Conservation (phyloP, 2,113 vertebrate species). For the Nerophis ophidion region DNA sequence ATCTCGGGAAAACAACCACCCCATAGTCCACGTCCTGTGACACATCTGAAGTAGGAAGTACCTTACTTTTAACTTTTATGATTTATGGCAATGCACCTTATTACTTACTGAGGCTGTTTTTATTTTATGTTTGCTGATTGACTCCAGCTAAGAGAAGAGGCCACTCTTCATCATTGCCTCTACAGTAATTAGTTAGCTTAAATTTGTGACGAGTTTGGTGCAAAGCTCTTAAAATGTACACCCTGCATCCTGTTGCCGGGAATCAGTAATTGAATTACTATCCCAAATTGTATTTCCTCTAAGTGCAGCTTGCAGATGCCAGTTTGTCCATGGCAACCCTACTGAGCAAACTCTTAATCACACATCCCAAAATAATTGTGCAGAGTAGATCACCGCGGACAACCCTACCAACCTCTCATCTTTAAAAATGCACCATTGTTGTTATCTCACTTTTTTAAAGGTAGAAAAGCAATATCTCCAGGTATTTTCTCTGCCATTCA, state of each 20-base stretch:
- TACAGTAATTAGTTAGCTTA: constrained; percentile 18
- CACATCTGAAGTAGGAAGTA: too few relatives aligned
- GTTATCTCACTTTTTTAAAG: neutral
- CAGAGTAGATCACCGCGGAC: constrained; percentile 39
- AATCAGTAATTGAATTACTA: constrained; percentile 51
- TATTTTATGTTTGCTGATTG: constrained; percentile 32
- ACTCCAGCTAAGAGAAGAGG: constrained; percentile 23
- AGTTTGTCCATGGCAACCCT: constrained; percentile 1
- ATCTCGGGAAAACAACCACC: too few relatives aligned
- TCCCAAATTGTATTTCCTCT: constrained; percentile 47
- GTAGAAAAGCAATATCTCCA: constrained; percentile 36
- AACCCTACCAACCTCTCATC: constrained; percentile 20
- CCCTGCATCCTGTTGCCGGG: constrained; percentile 16
- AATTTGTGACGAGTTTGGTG: constrained; percentile 2
- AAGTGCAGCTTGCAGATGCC: constrained; percentile 45
- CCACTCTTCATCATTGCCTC: constrained; percentile 16
- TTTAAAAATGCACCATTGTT: neutral
- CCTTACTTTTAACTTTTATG: too few relatives aligned
- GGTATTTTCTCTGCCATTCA: constrained; percentile 10
- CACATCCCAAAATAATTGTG: constrained; percentile 25
- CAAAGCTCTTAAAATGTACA: constrained; percentile 35
- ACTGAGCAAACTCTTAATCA: constrained; percentile 43
- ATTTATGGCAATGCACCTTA: too few relatives aligned
- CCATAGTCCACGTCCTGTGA: too few relatives aligned
- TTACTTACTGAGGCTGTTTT: neutral